These are phyloP conservation scores for Parambassis ranga DNA, from an alignment of 2,797 vertebrate genomes.

Conservation along the genomic window DNA sequence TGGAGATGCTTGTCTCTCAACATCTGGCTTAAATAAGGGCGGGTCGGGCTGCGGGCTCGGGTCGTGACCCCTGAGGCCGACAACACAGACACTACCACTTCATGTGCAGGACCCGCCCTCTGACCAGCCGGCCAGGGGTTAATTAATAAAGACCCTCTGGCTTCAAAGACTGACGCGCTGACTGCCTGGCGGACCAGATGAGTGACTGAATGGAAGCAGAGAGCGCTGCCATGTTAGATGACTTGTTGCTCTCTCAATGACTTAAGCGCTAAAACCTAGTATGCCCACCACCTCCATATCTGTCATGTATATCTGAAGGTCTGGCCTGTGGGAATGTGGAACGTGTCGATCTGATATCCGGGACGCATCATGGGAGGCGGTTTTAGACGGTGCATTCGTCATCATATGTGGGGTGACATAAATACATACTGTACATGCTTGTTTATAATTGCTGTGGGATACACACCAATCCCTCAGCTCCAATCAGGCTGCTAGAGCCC, in stretches of 20 bases:
- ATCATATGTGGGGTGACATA: background rate
- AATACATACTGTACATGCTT: background rate
- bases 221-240: background rate
- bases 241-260: conserved; percentile 20
- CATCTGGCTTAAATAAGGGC: conserved; percentile 92
- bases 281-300: background rate
- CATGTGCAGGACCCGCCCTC: conserved; percentile 72
- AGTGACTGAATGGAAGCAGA: conserved; percentile 18
- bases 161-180: conserved; percentile 66
- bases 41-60: conserved; percentile 71
- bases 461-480: conserved; percentile 9
- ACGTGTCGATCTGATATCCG: conserved; percentile 11
- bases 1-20: conserved; percentile 76
- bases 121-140: conserved; percentile 80
- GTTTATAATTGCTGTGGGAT: background rate
- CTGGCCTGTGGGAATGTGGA: conserved; percentile 10
- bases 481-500: conserved; percentile 33
- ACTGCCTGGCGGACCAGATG: conserved; percentile 24
- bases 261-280: background rate
- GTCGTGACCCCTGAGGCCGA: conserved; percentile 83
- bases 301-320: background rate
- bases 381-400: background rate
- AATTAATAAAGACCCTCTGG: conserved; percentile 87
- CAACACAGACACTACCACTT: conserved; percentile 79
- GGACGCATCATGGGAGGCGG: conserved; percentile 13